Evolutionary conservation across 2,888 invertebrate species (phyloP), one percentile per base, ranked within the genome.

Genomic region (Nomada goodeniana): DNA sequence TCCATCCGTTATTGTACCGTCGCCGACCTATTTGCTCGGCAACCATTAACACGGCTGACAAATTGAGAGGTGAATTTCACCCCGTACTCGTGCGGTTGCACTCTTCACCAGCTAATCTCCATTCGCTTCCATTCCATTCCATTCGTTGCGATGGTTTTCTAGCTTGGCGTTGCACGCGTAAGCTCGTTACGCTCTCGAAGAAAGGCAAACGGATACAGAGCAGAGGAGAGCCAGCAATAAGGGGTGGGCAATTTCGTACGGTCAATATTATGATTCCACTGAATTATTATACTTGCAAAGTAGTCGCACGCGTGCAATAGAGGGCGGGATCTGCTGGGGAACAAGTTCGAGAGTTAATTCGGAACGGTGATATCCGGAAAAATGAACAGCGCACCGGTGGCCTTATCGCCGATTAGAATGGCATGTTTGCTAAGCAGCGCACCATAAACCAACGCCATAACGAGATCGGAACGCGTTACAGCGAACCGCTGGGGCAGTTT

Each of bases 391-490:
- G n/a, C 42, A 26, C n/a, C 57, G 59, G 36, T 18, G 53, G 18
- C 70, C 76, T 82, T 82, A 82, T 82, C 81, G 68, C 20, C 71
- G 75, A 82, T 82, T 82, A 82, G 71, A 82, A 69, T 60, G 65
- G 64, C 61, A 68, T 65, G 72, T 82, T 82, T 77, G 76, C 61
- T 77, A 82, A 82, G 67, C 68, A 61, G 13, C 20, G 47, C 36
- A 15, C 55, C 64, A 70, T 82, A 83, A 82, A 82, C 77, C 70
- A 70, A 59, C n/a, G 61, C 61, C 53, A 50, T 76, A 82, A 82
- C 76, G 82, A 71, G 71, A 76, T 76, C 64, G 68, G 76, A 76
- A 82, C 82, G 65, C 75, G 81, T 81, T 81, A 61, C 81, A 81
- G 59, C 74, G 70, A 60, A 29, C 60, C 72, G 64, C 23, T 29